Base-by-base conservation (phyloP, 2,888 invertebrate genomes). In the Bedellia somnulentella region DNA sequence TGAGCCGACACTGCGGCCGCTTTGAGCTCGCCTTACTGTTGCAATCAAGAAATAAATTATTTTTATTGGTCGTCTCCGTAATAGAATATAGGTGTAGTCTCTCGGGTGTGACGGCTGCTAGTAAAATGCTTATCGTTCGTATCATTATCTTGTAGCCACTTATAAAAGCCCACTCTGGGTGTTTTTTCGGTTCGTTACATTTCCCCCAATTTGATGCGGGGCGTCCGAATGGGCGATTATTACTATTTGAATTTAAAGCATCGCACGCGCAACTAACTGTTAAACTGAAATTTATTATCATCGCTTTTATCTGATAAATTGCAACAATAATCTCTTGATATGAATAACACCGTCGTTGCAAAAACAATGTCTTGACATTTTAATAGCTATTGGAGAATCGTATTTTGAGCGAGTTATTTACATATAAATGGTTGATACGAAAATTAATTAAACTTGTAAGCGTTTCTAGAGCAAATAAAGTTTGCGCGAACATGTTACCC, bases 21-120 rank as follows among this genome's bases (percentile, higher is more conserved):
- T 64, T 67, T 64, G 64, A 70, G 64, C 63, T 61, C 52, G 47
- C 45, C 49, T 66, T 58, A 62, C 60, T 60, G 57, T 59, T 64
- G 62, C 67, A 71, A 73, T 73, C 67, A 64, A 63, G 64, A 63
- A 67, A 73, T 68, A 71, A 70, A 73, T 75, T 73, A 70, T 73
- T 68, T 70, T 62, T 64, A 70, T 73, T 68, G 66, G 60, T 60
- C 59, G 62, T 17, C 14, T 21, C 63, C 60, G 56, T 71, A 68
- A 67, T 70, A 67, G 68, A 71, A 68, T 62, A 59, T 49, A 47
- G 48, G 38, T 15, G 17, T 24, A 13, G 17, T 16, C 21, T 27
- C 15, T 25, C 18, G 16, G n/a, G 16, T 25, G n/a, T 18, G 25
- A 25, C 26, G 15, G 26, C 13, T 22, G 29, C 29, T 12, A 18